Percentiles rank a stretch among this genome's conserved stretches.
These are phyloP conservation scores for Kradibia gibbosae DNA, from an alignment of 1,140 invertebrate genomes.

Conservation along the genomic window DNA sequence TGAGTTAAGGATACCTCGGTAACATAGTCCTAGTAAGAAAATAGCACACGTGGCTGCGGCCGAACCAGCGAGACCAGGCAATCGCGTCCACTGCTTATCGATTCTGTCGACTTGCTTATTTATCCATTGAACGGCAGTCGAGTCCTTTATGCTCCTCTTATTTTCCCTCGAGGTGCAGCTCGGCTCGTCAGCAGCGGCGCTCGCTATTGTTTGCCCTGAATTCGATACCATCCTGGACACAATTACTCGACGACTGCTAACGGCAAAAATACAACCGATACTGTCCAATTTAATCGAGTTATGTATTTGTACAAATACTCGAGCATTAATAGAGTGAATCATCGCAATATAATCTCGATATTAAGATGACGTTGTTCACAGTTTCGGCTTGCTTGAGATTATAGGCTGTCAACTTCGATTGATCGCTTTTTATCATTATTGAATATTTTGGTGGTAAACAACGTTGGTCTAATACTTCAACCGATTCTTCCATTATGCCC, in stretches of 20 bases:
- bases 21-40: slow-evolving; percentile 75
- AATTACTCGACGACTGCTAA: neutral
- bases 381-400: neutral
- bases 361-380: neutral
- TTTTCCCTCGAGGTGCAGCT: neutral
- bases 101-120: slow-evolving; percentile 72
- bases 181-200: neutral
- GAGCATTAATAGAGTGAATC: neutral
- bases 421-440: slow-evolving; percentile 18
- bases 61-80: slow-evolving; percentile 73
- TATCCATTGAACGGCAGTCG: slow-evolving; percentile 65
- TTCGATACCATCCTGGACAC: slow-evolving; percentile 19
- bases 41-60: slow-evolving; percentile 74
- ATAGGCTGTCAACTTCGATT: neutral
- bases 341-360: slow-evolving; percentile 11
- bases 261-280: slow-evolving; percentile 14
- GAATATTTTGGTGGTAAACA: neutral
- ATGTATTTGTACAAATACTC: neutral
- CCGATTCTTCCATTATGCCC: neutral
- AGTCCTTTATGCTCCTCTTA: neutral
- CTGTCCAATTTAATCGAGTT: neutral
- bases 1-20: slow-evolving; percentile 71
- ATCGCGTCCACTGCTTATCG: slow-evolving; percentile 72
- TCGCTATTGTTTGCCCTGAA: neutral
- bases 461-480: neutral